phyloP scores from a whole-genome alignment of 2,113 vertebrate species.

The Nycticryphes semicollaris region DNA sequence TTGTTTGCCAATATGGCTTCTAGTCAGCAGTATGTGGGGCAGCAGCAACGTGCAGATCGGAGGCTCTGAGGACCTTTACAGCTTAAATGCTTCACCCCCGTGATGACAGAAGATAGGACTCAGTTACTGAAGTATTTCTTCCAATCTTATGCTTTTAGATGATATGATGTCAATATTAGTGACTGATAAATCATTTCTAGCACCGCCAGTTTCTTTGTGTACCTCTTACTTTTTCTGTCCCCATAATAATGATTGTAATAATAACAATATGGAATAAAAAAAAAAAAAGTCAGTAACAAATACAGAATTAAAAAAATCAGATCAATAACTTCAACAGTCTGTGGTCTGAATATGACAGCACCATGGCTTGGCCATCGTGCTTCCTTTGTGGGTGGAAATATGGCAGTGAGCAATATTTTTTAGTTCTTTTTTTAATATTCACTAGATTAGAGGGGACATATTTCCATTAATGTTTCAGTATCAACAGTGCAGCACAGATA shows the following conservation, averaged over 20 bases:
- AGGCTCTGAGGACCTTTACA: background rate
- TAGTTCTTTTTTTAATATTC: background rate
- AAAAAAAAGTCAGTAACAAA: background rate
- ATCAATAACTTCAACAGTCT: background rate
- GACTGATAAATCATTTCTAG: background rate
- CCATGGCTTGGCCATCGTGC: background rate
- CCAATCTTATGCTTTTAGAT: background rate
- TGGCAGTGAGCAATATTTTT: background rate
- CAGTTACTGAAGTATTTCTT: background rate
- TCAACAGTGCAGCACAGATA: background rate
- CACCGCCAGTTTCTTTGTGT: background rate
- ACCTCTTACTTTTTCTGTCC: background rate
- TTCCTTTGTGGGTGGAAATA: background rate
- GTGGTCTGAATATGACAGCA: background rate
- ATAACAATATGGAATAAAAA: background rate
- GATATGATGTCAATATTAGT: background rate
- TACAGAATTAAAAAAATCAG: background rate
- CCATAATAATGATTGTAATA: background rate
- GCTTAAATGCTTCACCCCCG: background rate
- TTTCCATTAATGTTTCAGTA: background rate
- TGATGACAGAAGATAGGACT: background rate
- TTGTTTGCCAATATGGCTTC: background rate
- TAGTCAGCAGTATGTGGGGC: background rate
- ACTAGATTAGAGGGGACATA: background rate
- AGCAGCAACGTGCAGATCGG: background rate